These are phyloP conservation scores for Rhynchophorus ferrugineus DNA, from an alignment of 1,140 invertebrate species.

Conservation along the genomic window DNA sequence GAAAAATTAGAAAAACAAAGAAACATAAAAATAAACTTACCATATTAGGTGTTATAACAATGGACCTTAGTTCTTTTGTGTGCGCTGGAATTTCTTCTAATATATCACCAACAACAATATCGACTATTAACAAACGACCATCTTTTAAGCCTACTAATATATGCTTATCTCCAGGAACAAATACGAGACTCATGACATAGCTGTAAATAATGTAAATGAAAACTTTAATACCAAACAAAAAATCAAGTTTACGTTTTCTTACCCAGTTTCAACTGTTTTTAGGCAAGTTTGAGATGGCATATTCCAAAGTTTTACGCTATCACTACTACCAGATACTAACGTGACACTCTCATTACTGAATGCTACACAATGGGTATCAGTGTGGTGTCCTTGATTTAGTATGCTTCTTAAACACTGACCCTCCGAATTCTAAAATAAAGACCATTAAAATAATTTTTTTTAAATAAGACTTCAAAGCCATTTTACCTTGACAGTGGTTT, in stretches of 20 bases:
- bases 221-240: background rate
- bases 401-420: conserved; percentile 43
- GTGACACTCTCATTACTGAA: conserved; percentile 89
- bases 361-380: conserved; percentile 75
- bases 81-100: conserved; percentile 76
- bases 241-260: conserved; percentile 29
- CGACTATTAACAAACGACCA: conserved; percentile 80
- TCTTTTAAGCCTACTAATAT: conserved; percentile 81
- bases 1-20: too few species aligned
- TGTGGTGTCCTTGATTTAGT: conserved; percentile 70
- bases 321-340: conserved; percentile 75
- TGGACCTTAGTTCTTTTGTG: conserved; percentile 65
- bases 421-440: conserved; percentile 41
- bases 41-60: conserved; percentile 68
- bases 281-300: conserved; percentile 72
- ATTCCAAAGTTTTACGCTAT: conserved; percentile 92
- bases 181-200: conserved; percentile 66
- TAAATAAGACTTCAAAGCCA: background rate
- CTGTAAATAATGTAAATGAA: conserved; percentile 36
- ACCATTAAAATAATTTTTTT: background rate
- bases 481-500: conserved; percentile 40
- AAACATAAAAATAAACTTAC: too few species aligned
- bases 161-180: conserved; percentile 89
- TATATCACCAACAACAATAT: conserved; percentile 73
- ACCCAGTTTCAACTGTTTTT: conserved; percentile 63